These are phyloP conservation scores for Poeciliopsis prolifica DNA, from an alignment of 2,113 vertebrate species.

Conservation along the genomic window DNA sequence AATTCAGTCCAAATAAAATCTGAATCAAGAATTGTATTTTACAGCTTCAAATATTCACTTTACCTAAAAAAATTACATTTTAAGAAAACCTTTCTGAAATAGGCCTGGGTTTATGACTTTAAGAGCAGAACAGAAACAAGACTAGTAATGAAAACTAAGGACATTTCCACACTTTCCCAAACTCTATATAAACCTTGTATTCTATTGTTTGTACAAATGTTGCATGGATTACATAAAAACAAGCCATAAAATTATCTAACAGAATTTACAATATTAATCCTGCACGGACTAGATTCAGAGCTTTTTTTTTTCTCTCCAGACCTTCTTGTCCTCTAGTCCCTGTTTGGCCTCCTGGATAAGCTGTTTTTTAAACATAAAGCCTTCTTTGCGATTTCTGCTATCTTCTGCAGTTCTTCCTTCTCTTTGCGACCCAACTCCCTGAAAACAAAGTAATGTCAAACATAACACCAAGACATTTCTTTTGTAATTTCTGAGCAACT, in stretches of 20 bases:
- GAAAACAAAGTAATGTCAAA: constrained; percentile 10
- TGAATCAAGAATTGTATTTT: background rate
- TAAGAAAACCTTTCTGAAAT: too few relatives aligned
- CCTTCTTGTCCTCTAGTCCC: constrained; percentile 88
- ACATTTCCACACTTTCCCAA: too few relatives aligned
- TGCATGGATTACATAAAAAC: background rate
- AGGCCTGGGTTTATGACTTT: too few relatives aligned
- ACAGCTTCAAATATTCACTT: too few relatives aligned
- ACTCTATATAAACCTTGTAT: background rate
- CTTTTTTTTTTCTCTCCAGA: constrained; percentile 38
- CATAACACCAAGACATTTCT: background rate
- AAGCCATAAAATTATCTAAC: background rate
- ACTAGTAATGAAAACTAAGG: too few relatives aligned
- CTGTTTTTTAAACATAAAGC: constrained; percentile 86
- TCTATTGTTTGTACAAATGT: background rate
- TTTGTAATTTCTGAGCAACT: background rate
- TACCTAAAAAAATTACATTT: too few relatives aligned
- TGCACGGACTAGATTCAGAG: background rate
- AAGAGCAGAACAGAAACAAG: too few relatives aligned
- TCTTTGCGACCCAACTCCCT: constrained; percentile 89
- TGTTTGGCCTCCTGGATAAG: constrained; percentile 89
- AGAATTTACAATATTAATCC: background rate
- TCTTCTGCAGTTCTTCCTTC: constrained; percentile 83
- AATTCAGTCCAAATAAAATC: background rate
- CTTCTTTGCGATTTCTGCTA: constrained; percentile 88